These are phyloP conservation scores for Herpailurus yagouaroundi DNA, from an alignment of 2,113 vertebrate species.

Conservation along the genomic window DNA sequence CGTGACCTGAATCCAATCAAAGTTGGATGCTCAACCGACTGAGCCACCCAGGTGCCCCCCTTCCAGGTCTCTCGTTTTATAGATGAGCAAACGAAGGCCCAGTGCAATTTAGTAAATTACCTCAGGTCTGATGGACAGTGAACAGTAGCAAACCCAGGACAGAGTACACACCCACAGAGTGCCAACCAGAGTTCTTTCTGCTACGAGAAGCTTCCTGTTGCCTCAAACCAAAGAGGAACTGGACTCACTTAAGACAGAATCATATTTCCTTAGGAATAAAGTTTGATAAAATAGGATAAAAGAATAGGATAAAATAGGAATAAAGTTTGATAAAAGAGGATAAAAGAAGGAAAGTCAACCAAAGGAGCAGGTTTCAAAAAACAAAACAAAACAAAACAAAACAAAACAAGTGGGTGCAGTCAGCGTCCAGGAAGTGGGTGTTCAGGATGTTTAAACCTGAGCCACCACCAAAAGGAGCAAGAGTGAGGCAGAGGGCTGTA, in stretches of 20 bases:
- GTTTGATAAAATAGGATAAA: neutral
- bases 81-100: neutral
- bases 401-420: too few species aligned
- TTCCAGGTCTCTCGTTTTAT: neutral
- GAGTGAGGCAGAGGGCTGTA: too few species aligned
- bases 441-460: neutral
- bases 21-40: too few species aligned
- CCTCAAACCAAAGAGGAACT: neutral
- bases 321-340: neutral
- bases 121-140: neutral
- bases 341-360: neutral
- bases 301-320: neutral
- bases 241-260: neutral
- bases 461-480: neutral
- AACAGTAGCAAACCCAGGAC: neutral
- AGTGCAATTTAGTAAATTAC: neutral
- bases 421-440: neutral
- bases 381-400: neutral
- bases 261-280: neutral
- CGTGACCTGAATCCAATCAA: too few species aligned
- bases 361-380: neutral
- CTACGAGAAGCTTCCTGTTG: neutral
- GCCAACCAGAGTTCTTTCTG: neutral
- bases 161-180: neutral
- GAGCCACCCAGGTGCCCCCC: too few species aligned